Base-by-base conservation (phyloP, 2,797 vertebrate species). In the Cercopithecus mitis region DNA sequence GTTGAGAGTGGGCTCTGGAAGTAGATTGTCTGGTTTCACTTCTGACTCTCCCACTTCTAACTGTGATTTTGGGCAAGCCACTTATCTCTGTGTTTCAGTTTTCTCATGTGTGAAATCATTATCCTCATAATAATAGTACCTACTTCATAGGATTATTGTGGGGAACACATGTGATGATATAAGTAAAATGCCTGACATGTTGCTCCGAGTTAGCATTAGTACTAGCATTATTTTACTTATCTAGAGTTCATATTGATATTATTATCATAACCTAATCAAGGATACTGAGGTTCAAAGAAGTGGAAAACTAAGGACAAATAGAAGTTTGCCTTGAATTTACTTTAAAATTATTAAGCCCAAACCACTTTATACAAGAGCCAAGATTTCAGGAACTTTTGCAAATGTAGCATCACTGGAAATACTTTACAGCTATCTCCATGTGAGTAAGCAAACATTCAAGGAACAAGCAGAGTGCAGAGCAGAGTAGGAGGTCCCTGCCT, bases 381-480 rank as follows among this genome's bases (percentile, higher is more conserved):
- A 82, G 64, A 75, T 88, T 86, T 97, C 85, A 92, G 84, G 67
- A 96, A 43, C 67, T 50, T 90, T 43, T 90, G 24, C 86, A 91
- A 87, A 80, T 94, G 36, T 61, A 27, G 22, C 64, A 11, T 91
- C 72, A 55, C 61, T 90, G 92, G 73, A 61, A 61, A 70, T 50
- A 67, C 86, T 92, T 95, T 61, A 61, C 90, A 97, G 43, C 14
- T 20, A 39, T 25, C 50, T 89, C 64, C 15, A 22, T 0, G n/a
- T 91, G 64, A 92, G 27, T 86, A 52, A 88, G 55, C 39, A 94
- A 88, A 88, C 25, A 13, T 86, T 55, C 57, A 86, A 79, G 91
- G 80, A 96, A 70, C 12, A 47, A n/a, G n/a, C 13, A 2, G 73
- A 76, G 15, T 39, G 77, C 83, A 6, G 57, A 77, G 13, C 25